Percentiles rank a stretch among this genome's conserved stretches.
These are phyloP conservation scores for Epizoanthus rinbou DNA, from an alignment of 92 coral and sea anemone genomes.

Conservation along the genomic window DNA sequence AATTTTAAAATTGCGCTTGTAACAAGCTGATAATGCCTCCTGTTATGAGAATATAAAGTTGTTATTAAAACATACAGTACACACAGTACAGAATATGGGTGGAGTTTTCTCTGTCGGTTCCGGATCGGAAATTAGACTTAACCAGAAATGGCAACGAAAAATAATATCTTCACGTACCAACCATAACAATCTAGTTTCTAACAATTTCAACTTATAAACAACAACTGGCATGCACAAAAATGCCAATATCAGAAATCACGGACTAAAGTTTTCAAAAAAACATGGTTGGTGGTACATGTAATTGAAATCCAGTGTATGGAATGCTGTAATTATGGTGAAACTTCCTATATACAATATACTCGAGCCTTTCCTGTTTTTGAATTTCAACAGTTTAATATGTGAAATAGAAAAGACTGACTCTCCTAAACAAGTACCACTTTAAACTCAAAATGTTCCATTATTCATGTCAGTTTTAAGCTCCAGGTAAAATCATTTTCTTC, in stretches of 20 bases:
- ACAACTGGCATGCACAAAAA: not conserved
- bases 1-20: too few relatives aligned
- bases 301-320: too few relatives aligned
- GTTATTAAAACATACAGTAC: too few relatives aligned
- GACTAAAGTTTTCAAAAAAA: not conserved
- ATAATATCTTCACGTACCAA: constrained; percentile 19
- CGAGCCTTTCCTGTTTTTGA: too few relatives aligned
- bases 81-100: not conserved
- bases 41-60: not conserved
- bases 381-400: too few relatives aligned
- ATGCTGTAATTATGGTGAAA: too few relatives aligned
- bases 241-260: not conserved
- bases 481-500: constrained; percentile 15
- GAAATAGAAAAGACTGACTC: not conserved
- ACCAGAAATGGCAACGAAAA: constrained; percentile 1
- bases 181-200: not conserved
- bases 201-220: not conserved
- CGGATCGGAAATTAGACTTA: constrained; percentile 31
- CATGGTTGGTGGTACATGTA: too few relatives aligned
- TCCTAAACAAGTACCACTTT: not conserved
- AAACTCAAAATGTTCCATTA: not conserved
- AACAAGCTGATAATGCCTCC: too few relatives aligned
- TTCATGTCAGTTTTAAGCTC: not conserved
- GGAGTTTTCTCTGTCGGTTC: constrained; percentile 6
- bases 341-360: too few relatives aligned